phyloP scores from a whole-genome alignment of 2,113 vertebrate genomes.

The Accipiter virgatus region DNA sequence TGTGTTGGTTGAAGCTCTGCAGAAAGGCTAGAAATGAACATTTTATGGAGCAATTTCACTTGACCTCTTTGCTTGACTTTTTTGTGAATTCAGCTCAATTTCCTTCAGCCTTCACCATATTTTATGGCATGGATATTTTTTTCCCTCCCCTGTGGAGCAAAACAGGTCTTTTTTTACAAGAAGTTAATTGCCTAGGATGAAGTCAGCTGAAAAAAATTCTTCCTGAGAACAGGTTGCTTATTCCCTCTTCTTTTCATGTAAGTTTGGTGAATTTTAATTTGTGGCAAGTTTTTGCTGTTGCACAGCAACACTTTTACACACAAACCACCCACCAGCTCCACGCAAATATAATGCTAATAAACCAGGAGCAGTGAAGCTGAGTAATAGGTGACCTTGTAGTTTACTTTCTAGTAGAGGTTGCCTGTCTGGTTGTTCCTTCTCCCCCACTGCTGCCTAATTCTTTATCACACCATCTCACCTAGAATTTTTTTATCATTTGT shows the following conservation, averaged over 20 bases:
- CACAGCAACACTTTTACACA: background rate
- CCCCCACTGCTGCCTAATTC: background rate
- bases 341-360: background rate
- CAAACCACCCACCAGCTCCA: background rate
- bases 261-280: background rate
- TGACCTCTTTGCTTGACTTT: background rate
- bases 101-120: background rate
- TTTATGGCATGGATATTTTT: background rate
- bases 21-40: conserved; percentile 18
- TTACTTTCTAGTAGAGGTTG: background rate
- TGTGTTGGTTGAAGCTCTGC: background rate
- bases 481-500: background rate
- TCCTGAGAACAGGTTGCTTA: background rate
- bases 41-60: background rate
- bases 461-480: background rate
- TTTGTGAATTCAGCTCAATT: conserved; percentile 26
- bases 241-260: background rate
- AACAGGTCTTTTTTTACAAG: background rate
- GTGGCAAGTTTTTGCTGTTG: background rate
- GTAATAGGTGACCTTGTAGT: background rate
- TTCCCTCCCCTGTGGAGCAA: background rate
- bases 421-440: background rate
- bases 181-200: background rate
- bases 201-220: background rate
- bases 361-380: background rate